Base-by-base conservation (phyloP, 2,888 invertebrate species). In the Pollenia labialis region DNA sequence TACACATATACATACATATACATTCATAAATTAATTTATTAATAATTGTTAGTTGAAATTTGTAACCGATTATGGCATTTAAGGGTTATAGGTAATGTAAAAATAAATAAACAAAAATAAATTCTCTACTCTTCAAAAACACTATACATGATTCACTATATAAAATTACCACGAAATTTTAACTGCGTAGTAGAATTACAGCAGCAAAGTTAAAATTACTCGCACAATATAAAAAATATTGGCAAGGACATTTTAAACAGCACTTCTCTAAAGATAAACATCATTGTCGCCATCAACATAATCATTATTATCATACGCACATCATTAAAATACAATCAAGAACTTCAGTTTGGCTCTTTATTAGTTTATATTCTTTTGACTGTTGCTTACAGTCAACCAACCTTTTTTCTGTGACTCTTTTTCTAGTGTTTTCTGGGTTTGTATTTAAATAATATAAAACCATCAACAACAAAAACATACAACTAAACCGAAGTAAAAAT, bases 241-340 rank as follows among this genome's bases (percentile, higher is more conserved):
- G 62, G 54, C 62, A 14, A 32, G 23, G 48, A 60, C 58, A 9
- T 60, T n/a, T 60, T 60, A 23, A 23, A 4, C 48, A 54, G 42
- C 32, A 69, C 69, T 66, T 81, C 44, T 16, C 52, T 52, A 23
- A n/a, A 14, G 81, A 75, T 82, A 74, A 77, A 68, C 54, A n/a
- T 75, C 64, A 79, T 75, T 68, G 71, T 80, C 48, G 16, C 11
- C 64, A 32, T 56, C n/a, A 74, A 56, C 58, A 71, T 75, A 40
- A 85, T 64, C 44, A 54, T 81, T 16, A 85, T 85, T 16, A 56
- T 50, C 69, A 54, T 58, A 76, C 72, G 64, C 81, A 72, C 72
- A 74, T 71, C 56, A 77, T 77, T 83, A 64, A 42, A 48, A 71
- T 23, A 62, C 54, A 76, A 69, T 75, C 64, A 71, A 82, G 79